Evolutionary conservation across 2,797 vertebrate genomes (phyloP).

Genomic region (Cryptoblepharus egeriae): DNA sequence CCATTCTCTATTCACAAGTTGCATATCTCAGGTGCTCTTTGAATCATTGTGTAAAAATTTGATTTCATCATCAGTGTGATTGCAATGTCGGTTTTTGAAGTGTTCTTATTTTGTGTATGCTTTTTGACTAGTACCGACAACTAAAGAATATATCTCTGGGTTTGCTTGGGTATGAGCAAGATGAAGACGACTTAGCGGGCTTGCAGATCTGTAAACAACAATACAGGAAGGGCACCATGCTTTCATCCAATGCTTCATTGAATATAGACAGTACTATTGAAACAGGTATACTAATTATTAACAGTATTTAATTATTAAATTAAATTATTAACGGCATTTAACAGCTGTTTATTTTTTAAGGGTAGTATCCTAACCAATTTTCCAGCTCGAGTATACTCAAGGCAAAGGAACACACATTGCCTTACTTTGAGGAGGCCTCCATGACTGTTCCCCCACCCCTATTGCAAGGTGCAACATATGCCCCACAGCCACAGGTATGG

Average conservation of each 20-base stretch:
- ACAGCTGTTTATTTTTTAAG: no score
- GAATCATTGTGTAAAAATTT: background rate
- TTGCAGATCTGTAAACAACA: conserved; percentile 88
- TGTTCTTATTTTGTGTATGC: conserved; percentile 28
- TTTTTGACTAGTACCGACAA: conserved; percentile 76
- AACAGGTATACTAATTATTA: conserved; percentile 77
- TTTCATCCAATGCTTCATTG: conserved; percentile 80
- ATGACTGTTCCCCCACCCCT: no score
- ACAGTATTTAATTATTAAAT: no score
- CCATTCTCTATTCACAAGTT: background rate
- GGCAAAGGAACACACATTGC: no score
- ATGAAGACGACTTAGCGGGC: conserved; percentile 77
- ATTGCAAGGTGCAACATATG: no score
- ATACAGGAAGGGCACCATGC: conserved; percentile 80
- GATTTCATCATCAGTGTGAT: no score
- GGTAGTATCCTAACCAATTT: no score
- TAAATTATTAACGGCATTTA: no score
- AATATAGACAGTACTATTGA: conserved; percentile 87
- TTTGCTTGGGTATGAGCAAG: conserved; percentile 84
- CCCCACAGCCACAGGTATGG: no score
- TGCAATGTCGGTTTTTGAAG: background rate
- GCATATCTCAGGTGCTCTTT: background rate
- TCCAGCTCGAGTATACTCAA: no score
- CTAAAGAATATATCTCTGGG: conserved; percentile 87
- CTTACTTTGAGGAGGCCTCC: no score